A percentile compares a stretch with the other conserved stretches of the same genome.
Conservation (phyloP, 2,113 vertebrate species). For the Ammodytes dubius region DNA sequence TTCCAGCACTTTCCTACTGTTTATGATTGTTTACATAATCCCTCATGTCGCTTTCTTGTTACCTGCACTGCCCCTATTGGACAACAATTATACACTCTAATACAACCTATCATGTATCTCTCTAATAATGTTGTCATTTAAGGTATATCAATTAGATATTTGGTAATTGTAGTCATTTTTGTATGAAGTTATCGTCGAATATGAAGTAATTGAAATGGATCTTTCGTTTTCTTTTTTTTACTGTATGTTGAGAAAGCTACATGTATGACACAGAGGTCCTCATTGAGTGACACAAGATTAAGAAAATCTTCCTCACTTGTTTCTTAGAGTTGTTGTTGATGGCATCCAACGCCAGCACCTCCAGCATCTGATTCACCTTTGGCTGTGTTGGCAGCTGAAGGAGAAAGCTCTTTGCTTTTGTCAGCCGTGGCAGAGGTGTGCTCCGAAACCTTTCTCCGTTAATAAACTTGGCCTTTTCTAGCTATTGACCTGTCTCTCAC, state of each 20-base stretch:
- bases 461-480: conserved; percentile 83
- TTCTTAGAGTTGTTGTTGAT: neutral
- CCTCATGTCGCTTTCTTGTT: conserved; percentile 10
- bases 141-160: neutral
- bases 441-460: conserved; percentile 79
- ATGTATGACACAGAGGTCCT: neutral
- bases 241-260: conserved; percentile 3
- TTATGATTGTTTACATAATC: conserved; percentile 45
- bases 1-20: conserved; percentile 14
- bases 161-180: neutral
- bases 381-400: conserved; percentile 35
- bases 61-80: neutral
- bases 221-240: neutral
- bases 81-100: neutral
- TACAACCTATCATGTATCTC: too few relatives aligned
- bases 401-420: conserved; percentile 69
- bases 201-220: too few relatives aligned
- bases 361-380: conserved; percentile 64
- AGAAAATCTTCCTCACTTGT: too few relatives aligned
- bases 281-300: neutral
- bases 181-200: too few relatives aligned
- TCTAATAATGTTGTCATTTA: too few relatives aligned
- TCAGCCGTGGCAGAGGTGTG: conserved; percentile 67
- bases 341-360: conserved; percentile 26
- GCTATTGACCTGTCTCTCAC: conserved; percentile 80